phyloP scores from a whole-genome alignment of 2,888 invertebrate genomes.

The Neria commutata region DNA sequence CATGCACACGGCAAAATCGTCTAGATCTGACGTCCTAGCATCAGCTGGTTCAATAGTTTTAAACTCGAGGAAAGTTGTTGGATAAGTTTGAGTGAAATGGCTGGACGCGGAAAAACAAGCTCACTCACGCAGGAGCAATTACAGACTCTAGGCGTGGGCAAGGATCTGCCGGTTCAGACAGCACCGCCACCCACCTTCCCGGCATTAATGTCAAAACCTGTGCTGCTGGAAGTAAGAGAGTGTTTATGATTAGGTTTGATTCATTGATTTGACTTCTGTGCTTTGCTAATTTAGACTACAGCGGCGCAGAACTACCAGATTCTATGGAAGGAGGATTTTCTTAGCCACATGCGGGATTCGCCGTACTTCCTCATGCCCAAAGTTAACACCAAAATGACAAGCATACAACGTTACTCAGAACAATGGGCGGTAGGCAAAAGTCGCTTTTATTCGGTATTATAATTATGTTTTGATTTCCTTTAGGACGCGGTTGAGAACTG shows the following conservation, averaged over 20 bases:
- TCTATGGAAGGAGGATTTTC: conserved; percentile 74
- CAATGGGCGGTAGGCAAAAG: conserved; percentile 40
- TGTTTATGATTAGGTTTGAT: no score
- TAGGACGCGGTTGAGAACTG: conserved; percentile 48
- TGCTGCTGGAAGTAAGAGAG: conserved; percentile 61
- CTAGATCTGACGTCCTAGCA: no score
- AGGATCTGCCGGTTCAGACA: conserved; percentile 65
- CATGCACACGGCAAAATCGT: no score
- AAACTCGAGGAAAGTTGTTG: no score
- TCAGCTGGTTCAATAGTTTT: no score
- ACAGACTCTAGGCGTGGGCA: conserved; percentile 56
- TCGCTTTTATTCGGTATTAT: not conserved
- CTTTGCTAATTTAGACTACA: conserved; percentile 53
- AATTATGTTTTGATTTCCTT: not conserved
- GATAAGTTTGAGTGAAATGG: no score
- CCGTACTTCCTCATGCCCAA: conserved; percentile 58
- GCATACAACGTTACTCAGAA: conserved; percentile 40
- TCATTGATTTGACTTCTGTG: not conserved
- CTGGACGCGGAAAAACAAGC: conserved; percentile 54
- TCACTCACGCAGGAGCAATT: conserved; percentile 60
- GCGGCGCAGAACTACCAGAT: conserved; percentile 73
- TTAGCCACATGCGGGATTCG: conserved; percentile 74
- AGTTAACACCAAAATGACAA: conserved; percentile 23
- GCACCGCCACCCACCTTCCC: conserved; percentile 69
- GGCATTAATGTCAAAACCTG: conserved; percentile 66